Conservation (phyloP, 2,888 invertebrate species). For the Nemapogon koenigi region DNA sequence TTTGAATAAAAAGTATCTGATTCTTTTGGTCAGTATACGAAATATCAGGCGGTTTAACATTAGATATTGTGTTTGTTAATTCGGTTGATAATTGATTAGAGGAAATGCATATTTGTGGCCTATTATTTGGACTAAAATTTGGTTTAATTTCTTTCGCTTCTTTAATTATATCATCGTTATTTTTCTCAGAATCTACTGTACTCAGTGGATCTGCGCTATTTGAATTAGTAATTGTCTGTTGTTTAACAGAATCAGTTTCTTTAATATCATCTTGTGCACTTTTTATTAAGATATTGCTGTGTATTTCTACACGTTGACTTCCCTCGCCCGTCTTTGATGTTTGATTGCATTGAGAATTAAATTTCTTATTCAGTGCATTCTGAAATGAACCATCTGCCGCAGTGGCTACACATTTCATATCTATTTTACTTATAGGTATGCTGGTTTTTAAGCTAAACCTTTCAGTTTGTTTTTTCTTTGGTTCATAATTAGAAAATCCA, state of each 20-base stretch:
- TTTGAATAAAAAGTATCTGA: conserved; percentile 46
- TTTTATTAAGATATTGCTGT: conserved; percentile 49
- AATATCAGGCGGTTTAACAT: conserved; percentile 33
- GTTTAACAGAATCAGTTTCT: conserved; percentile 13
- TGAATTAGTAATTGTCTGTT: conserved; percentile 12
- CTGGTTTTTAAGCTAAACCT: conserved; percentile 53
- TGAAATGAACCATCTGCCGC: too few species aligned
- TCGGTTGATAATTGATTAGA: too few species aligned
- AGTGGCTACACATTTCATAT: conserved; percentile 46
- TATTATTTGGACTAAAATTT: too few species aligned
- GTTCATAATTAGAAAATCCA: too few species aligned
- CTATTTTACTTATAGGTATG: conserved; percentile 55
- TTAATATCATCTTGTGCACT: conserved; percentile 34
- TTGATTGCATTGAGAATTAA: not conserved
- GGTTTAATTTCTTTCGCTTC: too few species aligned
- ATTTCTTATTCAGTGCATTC: too few species aligned
- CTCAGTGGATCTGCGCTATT: conserved; percentile 37
- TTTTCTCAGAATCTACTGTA: conserved; percentile 42
- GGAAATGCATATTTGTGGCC: too few species aligned
- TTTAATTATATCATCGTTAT: conserved; percentile 14
- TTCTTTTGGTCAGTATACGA: conserved; percentile 40
- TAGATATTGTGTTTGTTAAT: too few species aligned
- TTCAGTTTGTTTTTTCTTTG: too few species aligned
- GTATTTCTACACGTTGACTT: conserved; percentile 37
- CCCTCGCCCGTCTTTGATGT: not conserved